A percentile compares a stretch with the other conserved stretches of the same genome.
phyloP scores from a whole-genome alignment of 2,888 invertebrate species.

The Thalpophila matura region DNA sequence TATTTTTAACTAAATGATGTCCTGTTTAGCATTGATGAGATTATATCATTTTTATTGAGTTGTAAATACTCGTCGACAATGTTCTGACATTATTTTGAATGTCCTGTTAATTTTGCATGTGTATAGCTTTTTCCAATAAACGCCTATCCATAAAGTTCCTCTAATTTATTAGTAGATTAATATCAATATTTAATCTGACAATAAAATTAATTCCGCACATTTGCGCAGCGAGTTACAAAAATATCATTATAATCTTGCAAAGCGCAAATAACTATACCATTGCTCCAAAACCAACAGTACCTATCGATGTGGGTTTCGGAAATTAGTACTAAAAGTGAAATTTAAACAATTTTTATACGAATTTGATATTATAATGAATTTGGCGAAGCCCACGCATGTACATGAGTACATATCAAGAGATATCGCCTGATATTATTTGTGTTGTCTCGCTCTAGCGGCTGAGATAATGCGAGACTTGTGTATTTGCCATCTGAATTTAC shows the following conservation, averaged over 20 bases:
- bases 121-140: slow-evolving; percentile 43
- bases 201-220: slow-evolving; percentile 27
- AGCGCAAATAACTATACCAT: slow-evolving; percentile 37
- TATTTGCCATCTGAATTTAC: slow-evolving; percentile 8
- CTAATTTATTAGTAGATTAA: slow-evolving; percentile 47
- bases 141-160: slow-evolving; percentile 25
- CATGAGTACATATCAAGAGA: slow-evolving; percentile 79
- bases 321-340: slow-evolving; percentile 59
- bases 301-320: slow-evolving; percentile 59
- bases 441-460: slow-evolving; percentile 41
- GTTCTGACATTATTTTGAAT: slow-evolving; percentile 1
- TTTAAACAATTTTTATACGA: slow-evolving; percentile 73
- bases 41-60: background rate
- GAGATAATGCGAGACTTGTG: slow-evolving; percentile 14
- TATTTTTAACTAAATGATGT: slow-evolving; percentile 9
- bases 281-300: slow-evolving; percentile 62
- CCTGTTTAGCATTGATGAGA: slow-evolving; percentile 6
- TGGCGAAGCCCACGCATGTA: slow-evolving; percentile 63
- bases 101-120: slow-evolving; percentile 37
- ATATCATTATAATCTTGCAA: slow-evolving; percentile 13
- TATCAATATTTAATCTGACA: slow-evolving; percentile 42
- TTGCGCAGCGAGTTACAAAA: slow-evolving; percentile 5
- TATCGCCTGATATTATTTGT: slow-evolving; percentile 68
- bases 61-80: background rate
- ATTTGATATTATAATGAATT: slow-evolving; percentile 76